Percentiles rank a stretch among this genome's conserved stretches.
These are phyloP conservation scores for Microctenopoma steveboyesi DNA, from an alignment of 2,797 vertebrate genomes.

Conservation along the genomic window DNA sequence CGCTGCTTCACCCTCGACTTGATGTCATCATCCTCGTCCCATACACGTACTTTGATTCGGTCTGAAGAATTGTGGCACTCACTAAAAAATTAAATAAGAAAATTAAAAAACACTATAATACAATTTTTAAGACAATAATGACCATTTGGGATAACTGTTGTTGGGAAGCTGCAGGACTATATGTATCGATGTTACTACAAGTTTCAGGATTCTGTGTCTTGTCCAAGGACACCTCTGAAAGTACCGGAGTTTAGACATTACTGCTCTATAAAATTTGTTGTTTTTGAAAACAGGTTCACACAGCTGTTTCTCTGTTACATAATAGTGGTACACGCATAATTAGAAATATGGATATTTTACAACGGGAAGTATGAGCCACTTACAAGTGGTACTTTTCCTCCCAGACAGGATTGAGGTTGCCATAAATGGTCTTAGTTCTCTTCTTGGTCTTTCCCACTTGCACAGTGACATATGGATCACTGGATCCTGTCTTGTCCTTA, in stretches of 20 bases:
- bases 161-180: too few relatives aligned
- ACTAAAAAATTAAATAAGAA: conserved; percentile 65
- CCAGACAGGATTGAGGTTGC: conserved; percentile 98
- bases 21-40: conserved; percentile 99
- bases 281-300: too few relatives aligned
- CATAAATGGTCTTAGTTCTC: conserved; percentile 98
- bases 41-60: conserved; percentile 97
- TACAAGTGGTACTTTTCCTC: conserved; percentile 99
- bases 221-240: too few relatives aligned
- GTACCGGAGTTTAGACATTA: too few relatives aligned
- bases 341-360: background rate
- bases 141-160: too few relatives aligned
- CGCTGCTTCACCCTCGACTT: conserved; percentile 98
- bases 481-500: conserved; percentile 98
- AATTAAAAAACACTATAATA: background rate
- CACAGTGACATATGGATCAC: conserved; percentile 98
- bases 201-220: too few relatives aligned
- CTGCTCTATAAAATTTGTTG: too few relatives aligned
- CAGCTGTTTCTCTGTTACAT: background rate
- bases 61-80: conserved; percentile 99
- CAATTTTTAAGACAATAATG: background rate
- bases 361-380: conserved; percentile 70
- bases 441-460: conserved; percentile 99
- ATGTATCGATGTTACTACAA: too few relatives aligned
- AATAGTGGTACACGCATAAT: too few relatives aligned